Evolutionary conservation across 2,797 vertebrate species (phyloP).

Genomic region (Pseudochromis fuscus): DNA sequence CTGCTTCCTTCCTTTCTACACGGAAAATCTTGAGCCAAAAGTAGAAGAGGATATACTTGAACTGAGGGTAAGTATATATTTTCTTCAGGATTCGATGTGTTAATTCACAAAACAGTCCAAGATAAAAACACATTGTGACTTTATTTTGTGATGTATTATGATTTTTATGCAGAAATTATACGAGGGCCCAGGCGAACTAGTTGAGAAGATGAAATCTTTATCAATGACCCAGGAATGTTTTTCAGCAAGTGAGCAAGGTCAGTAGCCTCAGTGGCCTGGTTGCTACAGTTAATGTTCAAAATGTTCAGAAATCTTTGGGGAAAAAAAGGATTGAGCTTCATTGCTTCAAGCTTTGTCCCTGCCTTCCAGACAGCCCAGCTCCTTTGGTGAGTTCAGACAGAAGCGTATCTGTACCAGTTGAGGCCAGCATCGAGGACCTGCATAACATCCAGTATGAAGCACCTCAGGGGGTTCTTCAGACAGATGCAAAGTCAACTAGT

Average conservation of each 20-base stretch:
- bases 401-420: slow-evolving; percentile 59
- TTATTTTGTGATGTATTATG: background rate
- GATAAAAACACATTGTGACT: background rate
- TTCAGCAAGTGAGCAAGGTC: slow-evolving; percentile 79
- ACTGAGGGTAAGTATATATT: slow-evolving; percentile 87
- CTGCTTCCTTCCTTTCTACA: slow-evolving; percentile 87
- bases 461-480: slow-evolving; percentile 48
- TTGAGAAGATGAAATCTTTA: slow-evolving; percentile 88
- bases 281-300: background rate
- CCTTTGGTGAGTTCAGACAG: slow-evolving; percentile 89
- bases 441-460: slow-evolving; percentile 25
- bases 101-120: background rate
- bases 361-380: slow-evolving; percentile 85
- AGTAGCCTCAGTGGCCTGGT: background rate
- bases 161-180: slow-evolving; percentile 79
- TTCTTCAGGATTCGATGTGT: background rate
- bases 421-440: slow-evolving; percentile 86
- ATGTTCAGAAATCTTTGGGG: background rate
- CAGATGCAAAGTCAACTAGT: slow-evolving; percentile 46
- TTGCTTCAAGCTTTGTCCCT: background rate
- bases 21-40: slow-evolving; percentile 72
- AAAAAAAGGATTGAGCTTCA: background rate
- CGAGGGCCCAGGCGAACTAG: slow-evolving; percentile 81
- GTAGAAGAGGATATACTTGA: slow-evolving; percentile 83
- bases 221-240: slow-evolving; percentile 74